These are phyloP conservation scores for Drosophila austrosaltans DNA, from an alignment of 2,888 invertebrate genomes.

Conservation along the genomic window DNA sequence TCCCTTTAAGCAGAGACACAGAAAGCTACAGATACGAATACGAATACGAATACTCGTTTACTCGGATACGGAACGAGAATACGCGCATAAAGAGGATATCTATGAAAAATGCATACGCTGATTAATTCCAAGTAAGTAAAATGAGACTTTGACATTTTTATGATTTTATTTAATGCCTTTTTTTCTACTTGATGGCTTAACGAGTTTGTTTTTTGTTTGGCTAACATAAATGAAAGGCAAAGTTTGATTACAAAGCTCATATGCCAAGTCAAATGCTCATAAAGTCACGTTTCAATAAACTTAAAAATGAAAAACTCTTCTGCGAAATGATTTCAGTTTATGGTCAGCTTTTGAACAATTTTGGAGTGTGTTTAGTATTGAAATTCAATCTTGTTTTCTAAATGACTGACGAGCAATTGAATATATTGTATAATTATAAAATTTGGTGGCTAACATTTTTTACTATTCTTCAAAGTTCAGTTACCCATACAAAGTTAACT, in stretches of 20 bases:
- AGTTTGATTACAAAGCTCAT: not conserved
- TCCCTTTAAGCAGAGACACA: constrained; percentile 37
- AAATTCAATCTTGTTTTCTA: too few relatives aligned
- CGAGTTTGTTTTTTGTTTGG: constrained; percentile 11
- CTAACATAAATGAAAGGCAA: not conserved
- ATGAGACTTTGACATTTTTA: constrained; percentile 44
- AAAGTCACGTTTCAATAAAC: not conserved
- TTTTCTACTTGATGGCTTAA: constrained; percentile 36
- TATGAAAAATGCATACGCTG: constrained; percentile 61
- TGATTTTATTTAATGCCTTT: constrained; percentile 36
- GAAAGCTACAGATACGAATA: constrained; percentile 26
- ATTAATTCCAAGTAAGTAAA: constrained; percentile 74
- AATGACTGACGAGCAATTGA: too few relatives aligned
- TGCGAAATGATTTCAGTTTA: not conserved
- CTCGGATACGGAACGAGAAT: constrained; percentile 23
- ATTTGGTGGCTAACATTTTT: too few relatives aligned
- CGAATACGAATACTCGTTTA: constrained; percentile 7
- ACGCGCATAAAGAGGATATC: constrained; percentile 39
- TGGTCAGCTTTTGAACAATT: not conserved
- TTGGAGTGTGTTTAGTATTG: too few relatives aligned
- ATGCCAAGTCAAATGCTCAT: not conserved
- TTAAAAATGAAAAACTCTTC: too few relatives aligned
- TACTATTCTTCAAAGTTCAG: too few relatives aligned
- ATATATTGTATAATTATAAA: too few relatives aligned
- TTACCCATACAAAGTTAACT: too few relatives aligned